Evolutionary conservation across 2,888 invertebrate species (phyloP).

Genomic region (Pseudococcus jackbeardsleyi): DNA sequence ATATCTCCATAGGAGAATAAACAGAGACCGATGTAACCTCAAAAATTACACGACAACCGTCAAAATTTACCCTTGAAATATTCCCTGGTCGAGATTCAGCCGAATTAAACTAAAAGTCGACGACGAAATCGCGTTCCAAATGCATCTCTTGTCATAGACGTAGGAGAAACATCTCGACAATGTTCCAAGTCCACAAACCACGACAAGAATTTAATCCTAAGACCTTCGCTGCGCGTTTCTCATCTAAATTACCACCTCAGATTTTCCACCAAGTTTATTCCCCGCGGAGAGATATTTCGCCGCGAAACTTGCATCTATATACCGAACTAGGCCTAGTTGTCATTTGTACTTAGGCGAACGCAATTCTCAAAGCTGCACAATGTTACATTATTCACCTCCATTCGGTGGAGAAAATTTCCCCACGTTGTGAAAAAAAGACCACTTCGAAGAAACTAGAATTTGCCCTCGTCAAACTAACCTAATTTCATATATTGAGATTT

Average conservation of each 20-base stretch:
- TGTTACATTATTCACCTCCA: background rate
- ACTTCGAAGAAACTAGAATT: too few species aligned
- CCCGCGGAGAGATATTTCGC: constrained; percentile 11
- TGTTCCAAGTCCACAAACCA: background rate
- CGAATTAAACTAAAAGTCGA: background rate
- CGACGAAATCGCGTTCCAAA: background rate
- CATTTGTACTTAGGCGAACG: background rate
- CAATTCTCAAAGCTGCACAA: background rate
- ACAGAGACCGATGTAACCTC: background rate
- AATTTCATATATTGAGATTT: too few species aligned
- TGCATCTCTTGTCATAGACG: too few species aligned
- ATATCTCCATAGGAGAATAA: too few species aligned
- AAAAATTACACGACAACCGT: background rate
- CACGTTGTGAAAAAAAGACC: background rate
- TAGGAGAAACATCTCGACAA: background rate
- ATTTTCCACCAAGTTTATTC: constrained; percentile 1
- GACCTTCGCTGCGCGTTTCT: background rate
- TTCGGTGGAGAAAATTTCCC: background rate
- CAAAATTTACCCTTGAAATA: background rate
- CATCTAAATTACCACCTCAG: constrained; percentile 18
- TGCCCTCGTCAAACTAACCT: too few species aligned
- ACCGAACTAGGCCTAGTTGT: background rate
- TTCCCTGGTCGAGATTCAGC: background rate
- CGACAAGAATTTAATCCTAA: constrained; percentile 6
- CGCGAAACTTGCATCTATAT: background rate